Conservation (phyloP, 2,888 invertebrate species). For the Gonocerus acuteangulatus region DNA sequence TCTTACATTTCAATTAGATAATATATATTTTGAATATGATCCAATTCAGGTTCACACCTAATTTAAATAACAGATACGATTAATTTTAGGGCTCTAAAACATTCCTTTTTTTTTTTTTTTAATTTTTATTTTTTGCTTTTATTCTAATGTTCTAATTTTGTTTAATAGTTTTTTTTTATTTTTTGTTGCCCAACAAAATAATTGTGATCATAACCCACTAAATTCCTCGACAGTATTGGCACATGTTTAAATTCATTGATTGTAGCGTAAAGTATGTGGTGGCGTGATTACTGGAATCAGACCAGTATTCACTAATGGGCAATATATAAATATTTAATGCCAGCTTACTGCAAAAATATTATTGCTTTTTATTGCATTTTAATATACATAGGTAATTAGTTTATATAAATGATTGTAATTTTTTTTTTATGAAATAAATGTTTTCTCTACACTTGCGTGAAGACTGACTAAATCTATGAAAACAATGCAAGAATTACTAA, state of each 20-base stretch:
- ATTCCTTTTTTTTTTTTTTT: not conserved
- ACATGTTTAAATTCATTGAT: conserved; percentile 9
- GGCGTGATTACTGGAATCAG: no score
- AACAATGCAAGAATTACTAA: no score
- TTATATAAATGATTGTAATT: no score
- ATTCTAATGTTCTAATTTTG: conserved; percentile 1
- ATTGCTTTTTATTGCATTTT: no score
- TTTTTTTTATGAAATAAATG: no score
- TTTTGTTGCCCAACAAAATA: conserved; percentile 3
- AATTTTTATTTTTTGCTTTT: conserved; percentile 2
- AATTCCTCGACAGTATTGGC: conserved; percentile 23
- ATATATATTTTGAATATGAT: not conserved
- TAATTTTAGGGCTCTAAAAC: conserved; percentile 6
- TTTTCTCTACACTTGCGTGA: no score
- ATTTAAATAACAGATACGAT: conserved; percentile 4
- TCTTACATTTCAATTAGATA: not conserved
- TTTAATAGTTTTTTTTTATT: not conserved
- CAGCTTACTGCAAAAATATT: no score
- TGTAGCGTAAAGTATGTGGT: not conserved
- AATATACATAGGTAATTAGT: no score
- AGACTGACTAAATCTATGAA: no score
- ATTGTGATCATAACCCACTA: conserved; percentile 22
- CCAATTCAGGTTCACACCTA: conserved; percentile 10
- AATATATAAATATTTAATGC: no score
- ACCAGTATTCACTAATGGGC: no score